phyloP scores from a whole-genome alignment of 2,797 vertebrate species.

The Sebastes vulpes region DNA sequence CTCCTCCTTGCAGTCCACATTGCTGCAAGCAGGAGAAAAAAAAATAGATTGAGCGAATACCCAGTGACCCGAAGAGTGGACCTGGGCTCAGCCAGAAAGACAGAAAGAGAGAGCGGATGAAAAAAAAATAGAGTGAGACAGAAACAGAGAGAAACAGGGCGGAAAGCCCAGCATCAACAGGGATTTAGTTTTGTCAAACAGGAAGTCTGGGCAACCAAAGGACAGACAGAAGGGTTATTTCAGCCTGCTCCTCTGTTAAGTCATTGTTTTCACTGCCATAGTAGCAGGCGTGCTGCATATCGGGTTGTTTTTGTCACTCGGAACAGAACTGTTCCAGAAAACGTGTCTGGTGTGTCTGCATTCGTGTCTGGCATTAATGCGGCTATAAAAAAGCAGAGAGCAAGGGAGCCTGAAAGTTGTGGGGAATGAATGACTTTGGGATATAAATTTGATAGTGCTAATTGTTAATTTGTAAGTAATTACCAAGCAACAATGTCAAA shows the following conservation, averaged over 20 bases:
- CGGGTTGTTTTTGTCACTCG: slow-evolving; percentile 37
- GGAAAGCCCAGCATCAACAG: slow-evolving; percentile 81
- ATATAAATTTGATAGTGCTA: slow-evolving; percentile 10
- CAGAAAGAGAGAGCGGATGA: slow-evolving; percentile 30
- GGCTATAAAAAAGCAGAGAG: slow-evolving; percentile 29
- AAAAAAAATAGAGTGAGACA: slow-evolving; percentile 37
- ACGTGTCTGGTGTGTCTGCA: slow-evolving; percentile 48
- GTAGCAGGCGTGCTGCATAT: slow-evolving; percentile 54
- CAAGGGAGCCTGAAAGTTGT: not conserved
- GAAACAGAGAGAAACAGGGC: slow-evolving; percentile 58
- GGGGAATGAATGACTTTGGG: not conserved
- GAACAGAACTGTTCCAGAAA: slow-evolving; percentile 49
- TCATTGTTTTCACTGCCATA: slow-evolving; percentile 78
- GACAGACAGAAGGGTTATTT: slow-evolving; percentile 83
- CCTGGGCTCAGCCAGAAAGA: slow-evolving; percentile 45
- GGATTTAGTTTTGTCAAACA: slow-evolving; percentile 85
- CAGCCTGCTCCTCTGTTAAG: slow-evolving; percentile 79
- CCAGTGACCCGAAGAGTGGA: slow-evolving; percentile 68
- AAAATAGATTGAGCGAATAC: slow-evolving; percentile 51
- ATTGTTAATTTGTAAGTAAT: slow-evolving; percentile 4
- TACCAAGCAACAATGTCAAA: not conserved
- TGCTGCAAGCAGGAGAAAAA: slow-evolving; percentile 33
- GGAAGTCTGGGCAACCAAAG: slow-evolving; percentile 83
- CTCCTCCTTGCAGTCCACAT: slow-evolving; percentile 1
- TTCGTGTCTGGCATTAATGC: slow-evolving; percentile 50